These are phyloP conservation scores for Nettapus auritus DNA, from an alignment of 2,113 vertebrate species.

Conservation along the genomic window DNA sequence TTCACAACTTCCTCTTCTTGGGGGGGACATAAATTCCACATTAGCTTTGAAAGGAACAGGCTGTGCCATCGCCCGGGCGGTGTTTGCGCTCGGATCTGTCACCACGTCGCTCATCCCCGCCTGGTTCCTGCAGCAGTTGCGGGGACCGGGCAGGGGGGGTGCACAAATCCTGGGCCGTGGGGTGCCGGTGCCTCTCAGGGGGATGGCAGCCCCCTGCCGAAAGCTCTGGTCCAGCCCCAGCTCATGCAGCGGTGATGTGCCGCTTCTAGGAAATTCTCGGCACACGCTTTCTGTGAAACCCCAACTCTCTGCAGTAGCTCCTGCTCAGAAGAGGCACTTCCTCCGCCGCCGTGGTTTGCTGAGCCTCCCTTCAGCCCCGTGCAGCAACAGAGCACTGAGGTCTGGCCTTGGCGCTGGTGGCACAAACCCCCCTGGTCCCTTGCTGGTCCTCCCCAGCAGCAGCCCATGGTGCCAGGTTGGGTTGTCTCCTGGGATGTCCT, in stretches of 20 bases:
- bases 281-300: not conserved
- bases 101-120: not conserved
- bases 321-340: not conserved
- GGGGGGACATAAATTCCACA: not conserved
- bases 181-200: not conserved
- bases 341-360: fast-evolving
- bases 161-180: not conserved
- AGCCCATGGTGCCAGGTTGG: not conserved
- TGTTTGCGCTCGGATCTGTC: fast-evolving
- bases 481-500: fast-evolving
- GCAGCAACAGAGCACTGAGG: not conserved
- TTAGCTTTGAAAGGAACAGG: not conserved
- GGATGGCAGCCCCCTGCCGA: not conserved
- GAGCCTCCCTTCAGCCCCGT: not conserved
- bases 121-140: not conserved
- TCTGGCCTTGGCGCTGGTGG: not conserved
- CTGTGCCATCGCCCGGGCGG: not conserved
- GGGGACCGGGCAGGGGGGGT: not conserved
- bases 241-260: fast-evolving
- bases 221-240: not conserved
- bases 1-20: not conserved
- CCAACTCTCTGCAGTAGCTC: fast-evolving
- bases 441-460: fast-evolving
- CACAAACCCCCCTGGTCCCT: not conserved
- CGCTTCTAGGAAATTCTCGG: slow-evolving; percentile 41